Conservation (phyloP, 2,888 invertebrate genomes). For the Silvanus unidentatus region DNA sequence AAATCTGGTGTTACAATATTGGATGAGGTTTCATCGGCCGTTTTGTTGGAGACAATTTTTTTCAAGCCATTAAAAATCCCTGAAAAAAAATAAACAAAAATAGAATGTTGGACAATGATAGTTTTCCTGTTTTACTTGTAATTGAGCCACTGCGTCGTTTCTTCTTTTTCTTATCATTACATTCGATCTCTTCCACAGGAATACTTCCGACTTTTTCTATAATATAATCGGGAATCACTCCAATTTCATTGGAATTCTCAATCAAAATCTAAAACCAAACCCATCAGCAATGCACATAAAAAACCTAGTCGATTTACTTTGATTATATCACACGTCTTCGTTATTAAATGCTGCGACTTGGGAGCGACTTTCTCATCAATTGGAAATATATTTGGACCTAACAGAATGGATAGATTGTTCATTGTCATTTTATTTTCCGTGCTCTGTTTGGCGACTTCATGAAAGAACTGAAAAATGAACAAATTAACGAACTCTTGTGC, state of each 20-base stretch:
- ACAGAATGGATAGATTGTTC: constrained; percentile 76
- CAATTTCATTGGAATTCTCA: constrained; percentile 69
- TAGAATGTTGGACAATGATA: constrained; percentile 7
- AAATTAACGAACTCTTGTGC: too few species aligned
- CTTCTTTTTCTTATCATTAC: constrained; percentile 56
- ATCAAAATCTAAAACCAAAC: constrained; percentile 60
- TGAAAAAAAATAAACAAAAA: constrained; percentile 32
- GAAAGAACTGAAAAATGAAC: constrained; percentile 64
- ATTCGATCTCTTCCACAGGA: constrained; percentile 44
- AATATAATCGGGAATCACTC: constrained; percentile 60
- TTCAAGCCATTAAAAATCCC: constrained; percentile 72
- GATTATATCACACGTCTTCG: constrained; percentile 30
- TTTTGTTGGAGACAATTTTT: constrained; percentile 67
- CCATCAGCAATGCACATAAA: too few species aligned
- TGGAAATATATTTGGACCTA: constrained; percentile 84
- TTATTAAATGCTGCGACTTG: constrained; percentile 48
- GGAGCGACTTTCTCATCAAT: constrained; percentile 52
- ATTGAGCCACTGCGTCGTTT: constrained; percentile 82
- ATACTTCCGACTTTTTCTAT: constrained; percentile 43
- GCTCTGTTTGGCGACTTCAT: constrained; percentile 62
- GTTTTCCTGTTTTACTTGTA: constrained; percentile 57
- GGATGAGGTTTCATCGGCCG: constrained; percentile 48
- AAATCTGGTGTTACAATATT: constrained; percentile 38
- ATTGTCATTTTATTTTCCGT: constrained; percentile 76
- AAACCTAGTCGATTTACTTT: constrained; percentile 18